These are phyloP conservation scores for Upupa epops DNA, from an alignment of 2,113 vertebrate genomes.

Conservation along the genomic window DNA sequence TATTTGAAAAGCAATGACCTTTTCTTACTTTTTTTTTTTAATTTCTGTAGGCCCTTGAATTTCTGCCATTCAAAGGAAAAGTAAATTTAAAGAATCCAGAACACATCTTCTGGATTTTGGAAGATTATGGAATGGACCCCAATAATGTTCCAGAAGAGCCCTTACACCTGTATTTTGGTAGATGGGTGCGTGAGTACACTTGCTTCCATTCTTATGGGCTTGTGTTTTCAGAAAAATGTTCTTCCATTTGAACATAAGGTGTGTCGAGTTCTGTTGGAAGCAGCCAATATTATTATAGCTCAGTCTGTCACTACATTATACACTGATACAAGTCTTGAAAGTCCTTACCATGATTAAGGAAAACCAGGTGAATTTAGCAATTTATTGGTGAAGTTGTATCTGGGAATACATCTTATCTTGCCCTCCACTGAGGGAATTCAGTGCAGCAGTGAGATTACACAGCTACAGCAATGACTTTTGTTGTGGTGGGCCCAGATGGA, in stretches of 20 bases:
- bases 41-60: conserved; percentile 87
- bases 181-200: conserved; percentile 86
- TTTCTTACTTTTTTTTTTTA: not conserved
- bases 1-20: not conserved
- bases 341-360: not conserved
- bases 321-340: not conserved
- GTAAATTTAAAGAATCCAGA: conserved; percentile 92
- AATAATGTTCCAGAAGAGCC: conserved; percentile 89
- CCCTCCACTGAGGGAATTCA: not conserved
- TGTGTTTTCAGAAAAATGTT: not conserved
- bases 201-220: not conserved
- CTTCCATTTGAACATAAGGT: not conserved
- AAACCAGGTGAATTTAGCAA: not conserved
- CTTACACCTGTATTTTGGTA: conserved; percentile 89
- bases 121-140: conserved; percentile 93
- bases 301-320: not conserved
- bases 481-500: not conserved
- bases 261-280: not conserved
- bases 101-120: conserved; percentile 89
- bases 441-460: not conserved
- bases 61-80: conserved; percentile 90
- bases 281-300: not conserved
- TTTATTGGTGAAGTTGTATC: not conserved
- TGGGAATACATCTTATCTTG: not conserved
- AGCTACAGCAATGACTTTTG: not conserved